A percentile compares a stretch with the other conserved stretches of the same genome.
Conservation (phyloP, 2,797 vertebrate genomes). For the Psittacula echo region DNA sequence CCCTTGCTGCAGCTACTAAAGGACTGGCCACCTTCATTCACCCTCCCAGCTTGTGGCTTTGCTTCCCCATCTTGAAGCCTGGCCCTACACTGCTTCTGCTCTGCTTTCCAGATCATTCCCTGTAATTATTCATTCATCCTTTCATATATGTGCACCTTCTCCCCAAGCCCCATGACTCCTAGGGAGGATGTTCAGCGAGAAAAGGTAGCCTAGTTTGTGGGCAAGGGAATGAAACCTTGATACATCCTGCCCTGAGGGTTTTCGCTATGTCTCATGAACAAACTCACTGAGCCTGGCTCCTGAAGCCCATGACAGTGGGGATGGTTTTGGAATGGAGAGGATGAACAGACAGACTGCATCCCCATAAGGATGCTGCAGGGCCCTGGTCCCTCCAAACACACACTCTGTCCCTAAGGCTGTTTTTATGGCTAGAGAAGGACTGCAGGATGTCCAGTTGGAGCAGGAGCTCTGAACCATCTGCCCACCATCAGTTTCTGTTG, state of each 20-base stretch:
- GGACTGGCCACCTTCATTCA: not conserved
- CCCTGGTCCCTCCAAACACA: not conserved
- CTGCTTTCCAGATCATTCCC: not conserved
- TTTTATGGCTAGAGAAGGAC: not conserved
- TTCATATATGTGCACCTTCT: fast-evolving
- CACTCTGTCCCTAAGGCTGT: not conserved
- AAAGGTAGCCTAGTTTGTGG: not conserved
- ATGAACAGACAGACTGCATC: not conserved
- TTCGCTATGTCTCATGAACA: fast-evolving
- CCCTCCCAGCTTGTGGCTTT: not conserved
- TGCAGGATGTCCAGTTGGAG: not conserved
- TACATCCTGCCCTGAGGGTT: not conserved
- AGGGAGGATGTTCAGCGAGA: not conserved
- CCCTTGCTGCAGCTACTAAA: not conserved
- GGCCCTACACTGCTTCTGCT: not conserved
- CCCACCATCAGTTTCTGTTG: not conserved
- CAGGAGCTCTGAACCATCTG: not conserved
- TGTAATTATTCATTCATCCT: not conserved
- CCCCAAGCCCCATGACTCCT: not conserved
- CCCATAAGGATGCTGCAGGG: fast-evolving
- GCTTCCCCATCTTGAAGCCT: not conserved
- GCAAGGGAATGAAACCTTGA: not conserved
- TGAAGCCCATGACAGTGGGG: not conserved
- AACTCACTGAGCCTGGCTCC: not conserved
- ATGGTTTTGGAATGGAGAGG: not conserved